These are phyloP conservation scores for Iselma pallidipennis DNA, from an alignment of 2,888 invertebrate species.

Conservation along the genomic window DNA sequence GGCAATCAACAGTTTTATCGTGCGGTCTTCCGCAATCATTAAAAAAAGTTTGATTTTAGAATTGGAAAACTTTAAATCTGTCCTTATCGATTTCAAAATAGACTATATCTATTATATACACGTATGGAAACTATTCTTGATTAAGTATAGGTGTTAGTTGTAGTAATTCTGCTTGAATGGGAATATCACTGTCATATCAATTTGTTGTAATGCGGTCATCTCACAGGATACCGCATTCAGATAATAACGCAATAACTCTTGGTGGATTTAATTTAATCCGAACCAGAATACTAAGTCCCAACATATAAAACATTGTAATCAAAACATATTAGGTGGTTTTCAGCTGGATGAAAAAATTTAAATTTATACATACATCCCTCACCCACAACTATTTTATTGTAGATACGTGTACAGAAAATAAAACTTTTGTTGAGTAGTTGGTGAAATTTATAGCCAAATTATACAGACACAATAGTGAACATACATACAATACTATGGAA, in stretches of 20 bases:
- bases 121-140: too few relatives aligned
- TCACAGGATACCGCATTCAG: background rate
- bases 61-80: background rate
- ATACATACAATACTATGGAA: slow-evolving; percentile 36
- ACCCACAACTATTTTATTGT: slow-evolving; percentile 37
- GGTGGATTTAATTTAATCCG: slow-evolving; percentile 3
- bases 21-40: background rate
- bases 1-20: background rate
- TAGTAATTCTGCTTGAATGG: background rate
- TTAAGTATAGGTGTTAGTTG: background rate
- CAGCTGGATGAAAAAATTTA: slow-evolving; percentile 7
- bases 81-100: too few relatives aligned
- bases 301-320: background rate
- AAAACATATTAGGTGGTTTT: background rate
- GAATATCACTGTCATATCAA: slow-evolving; percentile 1
- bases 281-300: background rate
- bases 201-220: slow-evolving; percentile 9
- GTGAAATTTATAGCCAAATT: slow-evolving; percentile 46
- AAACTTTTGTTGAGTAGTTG: slow-evolving; percentile 43
- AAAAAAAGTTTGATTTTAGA: background rate
- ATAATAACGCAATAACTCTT: slow-evolving; percentile 4
- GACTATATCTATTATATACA: too few relatives aligned
- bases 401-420: slow-evolving; percentile 43
- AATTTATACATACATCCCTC: slow-evolving; percentile 32
- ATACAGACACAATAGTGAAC: slow-evolving; percentile 43